Conservation (phyloP, 2,113 vertebrate genomes). For the Corydoras maculifer region DNA sequence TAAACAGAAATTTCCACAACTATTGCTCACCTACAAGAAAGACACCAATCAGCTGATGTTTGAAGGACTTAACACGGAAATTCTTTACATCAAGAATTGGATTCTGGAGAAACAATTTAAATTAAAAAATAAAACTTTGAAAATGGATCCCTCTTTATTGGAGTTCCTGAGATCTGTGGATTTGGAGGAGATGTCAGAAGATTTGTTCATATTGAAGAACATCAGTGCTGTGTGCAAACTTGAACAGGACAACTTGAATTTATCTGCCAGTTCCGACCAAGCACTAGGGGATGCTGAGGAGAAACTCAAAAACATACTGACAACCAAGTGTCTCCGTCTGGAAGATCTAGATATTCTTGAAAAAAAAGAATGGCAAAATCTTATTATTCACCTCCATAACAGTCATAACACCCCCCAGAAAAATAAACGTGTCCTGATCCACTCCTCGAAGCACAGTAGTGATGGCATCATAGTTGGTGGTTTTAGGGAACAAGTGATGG, state of each 20-base stretch:
- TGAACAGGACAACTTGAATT: slow-evolving; percentile 44
- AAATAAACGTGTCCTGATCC: slow-evolving; percentile 42
- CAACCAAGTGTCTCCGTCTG: slow-evolving; percentile 47
- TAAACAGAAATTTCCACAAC: slow-evolving; percentile 45
- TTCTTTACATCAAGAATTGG: slow-evolving; percentile 62
- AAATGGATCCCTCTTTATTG: slow-evolving; percentile 50
- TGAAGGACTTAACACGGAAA: slow-evolving; percentile 61
- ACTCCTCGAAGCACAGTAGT: slow-evolving; percentile 21
- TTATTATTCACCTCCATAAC: slow-evolving; percentile 43
- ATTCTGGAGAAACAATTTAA: slow-evolving; percentile 56
- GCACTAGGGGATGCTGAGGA: slow-evolving; percentile 65
- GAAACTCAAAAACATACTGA: slow-evolving; percentile 56
- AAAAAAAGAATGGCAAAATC: slow-evolving; percentile 55
- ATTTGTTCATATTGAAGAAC: slow-evolving; percentile 64
- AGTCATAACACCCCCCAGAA: slow-evolving; percentile 47
- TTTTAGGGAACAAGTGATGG: slow-evolving; percentile 54
- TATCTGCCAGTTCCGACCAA: slow-evolving; percentile 54
- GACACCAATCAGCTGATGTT: slow-evolving; percentile 53
- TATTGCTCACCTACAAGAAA: slow-evolving; percentile 61
- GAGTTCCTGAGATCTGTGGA: slow-evolving; percentile 62
- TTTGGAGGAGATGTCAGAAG: slow-evolving; percentile 55
- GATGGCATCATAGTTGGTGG: slow-evolving; percentile 63
- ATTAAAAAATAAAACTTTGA: slow-evolving; percentile 52
- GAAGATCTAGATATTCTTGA: slow-evolving; percentile 55
- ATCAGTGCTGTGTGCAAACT: slow-evolving; percentile 66